phyloP scores from a whole-genome alignment of 2,113 vertebrate species.

The Bettongia penicillata region DNA sequence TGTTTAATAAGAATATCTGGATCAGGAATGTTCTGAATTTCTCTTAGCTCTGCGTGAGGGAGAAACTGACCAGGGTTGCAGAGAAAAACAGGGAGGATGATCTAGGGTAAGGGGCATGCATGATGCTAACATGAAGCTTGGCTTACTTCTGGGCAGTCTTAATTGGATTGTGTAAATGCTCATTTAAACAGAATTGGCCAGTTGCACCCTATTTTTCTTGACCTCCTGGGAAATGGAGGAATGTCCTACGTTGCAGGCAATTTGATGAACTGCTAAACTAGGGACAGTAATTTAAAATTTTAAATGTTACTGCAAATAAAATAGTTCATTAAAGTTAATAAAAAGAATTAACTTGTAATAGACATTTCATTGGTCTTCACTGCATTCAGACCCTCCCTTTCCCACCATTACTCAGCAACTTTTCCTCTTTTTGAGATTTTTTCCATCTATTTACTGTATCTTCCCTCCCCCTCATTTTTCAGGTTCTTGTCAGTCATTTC shows the following conservation, averaged over 20 bases:
- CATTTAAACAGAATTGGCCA: neutral
- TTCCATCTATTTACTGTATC: neutral
- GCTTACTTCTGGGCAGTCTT: neutral
- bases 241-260: neutral
- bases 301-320: neutral
- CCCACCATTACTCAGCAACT: neutral
- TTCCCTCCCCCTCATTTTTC: neutral
- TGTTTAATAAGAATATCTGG: neutral
- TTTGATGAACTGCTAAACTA: neutral
- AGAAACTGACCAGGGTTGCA: neutral
- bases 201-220: neutral
- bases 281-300: neutral
- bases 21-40: neutral
- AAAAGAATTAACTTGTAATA: neutral
- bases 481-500: neutral
- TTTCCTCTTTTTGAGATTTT: neutral
- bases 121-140: neutral
- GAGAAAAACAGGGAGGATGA: neutral
- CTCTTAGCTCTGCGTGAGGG: neutral
- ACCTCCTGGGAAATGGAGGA: neutral
- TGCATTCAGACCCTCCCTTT: neutral
- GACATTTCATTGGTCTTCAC: neutral
- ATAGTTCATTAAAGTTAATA: neutral
- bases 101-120: neutral
- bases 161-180: neutral